phyloP scores from a whole-genome alignment of 2,888 invertebrate genomes.

The Hedya salicella region DNA sequence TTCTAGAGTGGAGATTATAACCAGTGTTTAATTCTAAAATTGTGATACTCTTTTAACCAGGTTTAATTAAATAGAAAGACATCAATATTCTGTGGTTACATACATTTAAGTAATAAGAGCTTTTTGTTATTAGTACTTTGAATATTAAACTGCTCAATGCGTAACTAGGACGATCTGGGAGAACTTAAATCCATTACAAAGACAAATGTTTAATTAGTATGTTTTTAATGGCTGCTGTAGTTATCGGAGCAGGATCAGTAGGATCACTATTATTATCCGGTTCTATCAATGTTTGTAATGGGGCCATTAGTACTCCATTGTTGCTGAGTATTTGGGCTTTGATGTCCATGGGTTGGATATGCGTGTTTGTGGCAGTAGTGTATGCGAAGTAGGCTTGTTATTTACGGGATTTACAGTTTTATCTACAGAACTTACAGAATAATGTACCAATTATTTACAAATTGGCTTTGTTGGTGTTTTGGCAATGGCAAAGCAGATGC shows the following conservation, averaged over 20 bases:
- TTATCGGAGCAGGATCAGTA: too few relatives aligned
- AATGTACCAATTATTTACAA: too few relatives aligned
- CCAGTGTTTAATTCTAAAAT: background rate
- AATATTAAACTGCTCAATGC: background rate
- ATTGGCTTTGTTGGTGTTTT: background rate
- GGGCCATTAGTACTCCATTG: too few relatives aligned
- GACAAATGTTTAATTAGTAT: background rate
- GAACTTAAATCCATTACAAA: background rate
- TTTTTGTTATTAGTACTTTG: background rate
- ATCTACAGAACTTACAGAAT: too few relatives aligned
- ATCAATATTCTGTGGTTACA: background rate
- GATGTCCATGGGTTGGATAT: too few relatives aligned
- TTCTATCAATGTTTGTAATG: too few relatives aligned
- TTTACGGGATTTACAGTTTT: too few relatives aligned
- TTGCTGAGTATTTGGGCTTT: too few relatives aligned
- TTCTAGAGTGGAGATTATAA: too few relatives aligned
- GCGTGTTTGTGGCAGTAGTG: too few relatives aligned
- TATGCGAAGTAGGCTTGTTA: too few relatives aligned
- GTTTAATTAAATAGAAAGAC: background rate
- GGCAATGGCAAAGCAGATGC: background rate
- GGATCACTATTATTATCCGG: too few relatives aligned
- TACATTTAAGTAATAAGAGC: background rate
- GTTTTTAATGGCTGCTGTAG: background rate
- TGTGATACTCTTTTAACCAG: background rate
- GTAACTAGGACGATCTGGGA: background rate